Percentiles rank a stretch among this genome's conserved stretches.
phyloP scores from a whole-genome alignment of 2,888 invertebrate species.

The Nesidiocoris tenuis region DNA sequence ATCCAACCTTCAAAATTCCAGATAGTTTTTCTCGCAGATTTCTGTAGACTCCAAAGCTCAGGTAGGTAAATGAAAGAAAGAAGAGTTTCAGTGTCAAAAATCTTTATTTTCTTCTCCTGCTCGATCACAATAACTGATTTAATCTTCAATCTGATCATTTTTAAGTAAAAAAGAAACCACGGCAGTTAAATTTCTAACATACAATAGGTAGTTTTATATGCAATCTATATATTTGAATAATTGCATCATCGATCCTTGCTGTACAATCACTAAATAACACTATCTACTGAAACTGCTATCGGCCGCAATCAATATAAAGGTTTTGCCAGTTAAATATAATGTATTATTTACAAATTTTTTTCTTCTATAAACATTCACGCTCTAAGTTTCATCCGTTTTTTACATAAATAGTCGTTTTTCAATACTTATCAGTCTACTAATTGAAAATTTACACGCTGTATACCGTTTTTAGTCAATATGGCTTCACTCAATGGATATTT shows the following conservation, averaged over 20 bases:
- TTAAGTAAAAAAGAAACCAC: slow-evolving; percentile 43
- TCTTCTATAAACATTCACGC: slow-evolving; percentile 47
- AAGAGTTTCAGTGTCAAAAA: slow-evolving; percentile 39
- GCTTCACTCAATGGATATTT: too few relatives aligned
- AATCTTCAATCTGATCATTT: slow-evolving; percentile 27
- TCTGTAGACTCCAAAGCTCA: too few relatives aligned
- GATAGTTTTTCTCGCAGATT: too few relatives aligned
- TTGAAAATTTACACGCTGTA: slow-evolving; percentile 47
- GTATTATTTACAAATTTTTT: slow-evolving; percentile 46
- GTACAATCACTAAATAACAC: slow-evolving; percentile 47
- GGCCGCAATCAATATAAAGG: slow-evolving; percentile 46
- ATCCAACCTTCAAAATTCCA: too few relatives aligned
- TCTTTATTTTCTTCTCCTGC: slow-evolving; percentile 35
- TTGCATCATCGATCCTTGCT: slow-evolving; percentile 44
- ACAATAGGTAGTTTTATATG: slow-evolving; percentile 46
- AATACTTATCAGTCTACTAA: slow-evolving; percentile 47
- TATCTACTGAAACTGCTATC: slow-evolving; percentile 38
- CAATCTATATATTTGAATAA: slow-evolving; percentile 45
- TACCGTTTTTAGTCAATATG: slow-evolving; percentile 42
- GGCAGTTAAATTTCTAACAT: slow-evolving; percentile 47
- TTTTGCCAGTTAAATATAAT: slow-evolving; percentile 42
- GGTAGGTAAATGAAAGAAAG: too few relatives aligned
- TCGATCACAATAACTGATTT: slow-evolving; percentile 38
- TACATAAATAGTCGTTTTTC: slow-evolving; percentile 39
- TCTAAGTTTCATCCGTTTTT: slow-evolving; percentile 35